phyloP scores from a whole-genome alignment of 2,888 invertebrate species.

The Papilio demoleus region DNA sequence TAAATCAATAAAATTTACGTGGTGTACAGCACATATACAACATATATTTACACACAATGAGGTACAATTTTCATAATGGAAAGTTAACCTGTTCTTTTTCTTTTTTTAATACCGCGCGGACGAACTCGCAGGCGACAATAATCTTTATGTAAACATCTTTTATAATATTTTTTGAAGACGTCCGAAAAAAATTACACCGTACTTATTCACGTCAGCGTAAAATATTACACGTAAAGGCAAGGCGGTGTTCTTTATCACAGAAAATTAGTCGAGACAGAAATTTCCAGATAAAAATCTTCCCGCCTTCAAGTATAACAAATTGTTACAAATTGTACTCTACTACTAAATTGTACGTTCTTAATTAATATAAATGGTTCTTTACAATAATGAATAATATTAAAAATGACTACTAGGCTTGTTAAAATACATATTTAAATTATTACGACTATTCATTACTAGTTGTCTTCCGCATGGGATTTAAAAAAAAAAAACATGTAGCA shows the following conservation, averaged over 20 bases:
- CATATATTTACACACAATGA: no score
- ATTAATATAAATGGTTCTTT: neutral
- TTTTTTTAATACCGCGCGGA: no score
- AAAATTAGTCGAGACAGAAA: conserved; percentile 20
- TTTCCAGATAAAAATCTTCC: conserved; percentile 14
- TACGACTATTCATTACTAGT: no score
- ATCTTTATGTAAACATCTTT: neutral
- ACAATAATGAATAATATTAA: no score
- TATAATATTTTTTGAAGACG: neutral
- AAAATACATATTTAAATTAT: neutral
- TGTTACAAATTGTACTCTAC: neutral
- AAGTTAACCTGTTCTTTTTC: no score
- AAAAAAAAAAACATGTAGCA: no score
- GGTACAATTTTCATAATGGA: no score
- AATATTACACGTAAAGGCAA: conserved; percentile 17
- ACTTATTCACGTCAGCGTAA: conserved; percentile 16
- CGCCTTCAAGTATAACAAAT: neutral
- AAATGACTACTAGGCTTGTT: neutral
- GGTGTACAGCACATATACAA: no score
- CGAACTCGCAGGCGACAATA: no score
- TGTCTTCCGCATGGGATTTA: no score
- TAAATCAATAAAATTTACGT: no score
- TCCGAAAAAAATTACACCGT: conserved; percentile 8
- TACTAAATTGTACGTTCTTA: no score
- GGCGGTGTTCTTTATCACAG: conserved; percentile 18